Evolutionary conservation across 2,888 invertebrate species (phyloP).

Genomic region (Philhelius pedissequus): DNA sequence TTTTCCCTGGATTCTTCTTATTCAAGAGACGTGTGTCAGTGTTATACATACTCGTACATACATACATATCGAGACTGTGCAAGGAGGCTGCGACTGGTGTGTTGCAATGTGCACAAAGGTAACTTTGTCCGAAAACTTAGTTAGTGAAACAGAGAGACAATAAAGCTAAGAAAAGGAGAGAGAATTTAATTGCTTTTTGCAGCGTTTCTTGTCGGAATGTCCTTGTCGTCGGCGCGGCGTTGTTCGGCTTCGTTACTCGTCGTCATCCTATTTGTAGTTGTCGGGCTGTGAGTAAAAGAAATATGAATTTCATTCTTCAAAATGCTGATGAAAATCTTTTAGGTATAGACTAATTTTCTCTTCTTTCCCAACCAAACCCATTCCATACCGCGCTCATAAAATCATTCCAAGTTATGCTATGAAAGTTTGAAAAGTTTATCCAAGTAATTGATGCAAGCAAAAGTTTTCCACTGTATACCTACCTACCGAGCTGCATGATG

Average conservation of each 20-base stretch:
- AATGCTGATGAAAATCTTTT: slow-evolving; percentile 53
- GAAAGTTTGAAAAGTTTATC: slow-evolving; percentile 55
- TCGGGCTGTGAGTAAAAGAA: slow-evolving; percentile 10
- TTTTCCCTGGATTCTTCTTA: not conserved
- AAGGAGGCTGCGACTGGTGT: not conserved
- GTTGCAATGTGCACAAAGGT: slow-evolving; percentile 13
- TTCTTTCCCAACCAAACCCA: not conserved
- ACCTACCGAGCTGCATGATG: slow-evolving; percentile 23
- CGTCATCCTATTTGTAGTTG: not conserved
- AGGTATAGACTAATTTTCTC: slow-evolving; percentile 42
- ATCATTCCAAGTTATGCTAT: slow-evolving; percentile 26
- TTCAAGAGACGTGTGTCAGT: not conserved
- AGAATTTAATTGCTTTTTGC: slow-evolving; percentile 62
- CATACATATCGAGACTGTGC: too few relatives aligned
- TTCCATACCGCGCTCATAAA: not conserved
- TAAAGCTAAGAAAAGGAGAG: slow-evolving; percentile 1
- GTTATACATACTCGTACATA: too few relatives aligned
- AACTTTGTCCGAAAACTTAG: slow-evolving; percentile 35
- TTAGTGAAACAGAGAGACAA: not conserved
- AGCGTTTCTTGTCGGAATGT: not conserved
- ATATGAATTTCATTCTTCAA: slow-evolving; percentile 62
- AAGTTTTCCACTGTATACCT: slow-evolving; percentile 34
- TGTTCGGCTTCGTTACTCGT: not conserved
- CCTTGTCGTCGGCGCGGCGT: not conserved
- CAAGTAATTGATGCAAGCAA: slow-evolving; percentile 67